A percentile compares a stretch with the other conserved stretches of the same genome.
phyloP scores from a whole-genome alignment of 2,797 vertebrate genomes.

The Neosilurus mollespiculum region DNA sequence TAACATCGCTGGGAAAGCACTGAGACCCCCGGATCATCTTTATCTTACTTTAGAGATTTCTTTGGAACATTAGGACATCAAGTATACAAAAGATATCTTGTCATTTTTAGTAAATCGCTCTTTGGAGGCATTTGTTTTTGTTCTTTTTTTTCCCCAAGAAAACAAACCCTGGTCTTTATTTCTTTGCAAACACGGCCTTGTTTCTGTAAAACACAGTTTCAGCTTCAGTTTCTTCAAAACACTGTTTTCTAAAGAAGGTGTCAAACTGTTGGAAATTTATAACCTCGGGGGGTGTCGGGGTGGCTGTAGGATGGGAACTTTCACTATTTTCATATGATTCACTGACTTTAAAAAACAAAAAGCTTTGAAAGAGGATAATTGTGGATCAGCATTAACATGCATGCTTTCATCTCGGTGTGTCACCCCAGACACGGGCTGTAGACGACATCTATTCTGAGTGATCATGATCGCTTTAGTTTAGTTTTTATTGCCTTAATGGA shows the following conservation, averaged over 20 bases:
- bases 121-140: background rate
- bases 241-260: background rate
- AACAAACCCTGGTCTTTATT: background rate
- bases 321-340: conserved; percentile 27
- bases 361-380: background rate
- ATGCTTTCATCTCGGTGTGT: too few species aligned
- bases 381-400: conserved; percentile 8
- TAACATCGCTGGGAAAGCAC: background rate
- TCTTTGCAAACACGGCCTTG: background rate
- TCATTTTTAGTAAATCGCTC: conserved; percentile 3
- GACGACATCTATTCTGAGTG: conserved; percentile 32
- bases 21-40: conserved; percentile 16
- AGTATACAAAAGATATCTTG: background rate
- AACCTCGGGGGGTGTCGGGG: too few species aligned
- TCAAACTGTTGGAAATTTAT: background rate
- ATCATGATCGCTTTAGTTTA: conserved; percentile 16
- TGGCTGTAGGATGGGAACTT: background rate
- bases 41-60: background rate
- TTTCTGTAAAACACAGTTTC: background rate
- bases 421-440: conserved; percentile 23
- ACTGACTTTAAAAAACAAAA: background rate
- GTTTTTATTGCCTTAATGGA: conserved; percentile 32
- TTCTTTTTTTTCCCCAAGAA: background rate
- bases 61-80: background rate
- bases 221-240: conserved; percentile 12